A percentile compares a stretch with the other conserved stretches of the same genome.
These are phyloP conservation scores for Chymomyza procnemis DNA, from an alignment of 2,888 invertebrate species.

Conservation along the genomic window DNA sequence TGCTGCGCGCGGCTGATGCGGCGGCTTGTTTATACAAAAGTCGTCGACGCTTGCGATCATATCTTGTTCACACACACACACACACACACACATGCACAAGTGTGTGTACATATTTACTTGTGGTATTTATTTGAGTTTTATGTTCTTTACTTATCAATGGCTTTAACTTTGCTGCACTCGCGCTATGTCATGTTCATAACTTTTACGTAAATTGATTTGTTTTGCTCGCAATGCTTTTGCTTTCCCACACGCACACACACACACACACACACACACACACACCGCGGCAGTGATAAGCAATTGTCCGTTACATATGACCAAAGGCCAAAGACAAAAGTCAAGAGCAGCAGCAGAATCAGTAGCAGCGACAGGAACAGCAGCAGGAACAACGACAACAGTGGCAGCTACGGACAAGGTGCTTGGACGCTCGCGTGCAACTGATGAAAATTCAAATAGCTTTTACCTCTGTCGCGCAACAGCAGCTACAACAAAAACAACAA, in stretches of 20 bases:
- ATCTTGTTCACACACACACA: slow-evolving; percentile 10
- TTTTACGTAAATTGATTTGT: slow-evolving; percentile 61
- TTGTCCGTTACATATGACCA: slow-evolving; percentile 2
- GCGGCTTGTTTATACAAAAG: slow-evolving; percentile 9
- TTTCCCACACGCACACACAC: slow-evolving; percentile 12
- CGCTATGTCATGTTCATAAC: slow-evolving; percentile 4
- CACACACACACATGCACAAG: slow-evolving; percentile 27
- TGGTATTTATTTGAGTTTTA: slow-evolving; percentile 20
- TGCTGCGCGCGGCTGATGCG: slow-evolving; percentile 14
- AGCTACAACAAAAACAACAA: slow-evolving; percentile 22
- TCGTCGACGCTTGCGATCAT: slow-evolving; percentile 14
- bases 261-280: slow-evolving; percentile 8
- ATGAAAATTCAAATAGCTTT: slow-evolving; percentile 11
- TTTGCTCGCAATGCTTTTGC: slow-evolving; percentile 32
- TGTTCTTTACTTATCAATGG: slow-evolving; percentile 50
- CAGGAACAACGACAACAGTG: background rate
- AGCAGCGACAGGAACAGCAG: background rate
- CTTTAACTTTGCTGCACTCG: slow-evolving; percentile 42
- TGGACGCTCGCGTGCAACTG: slow-evolving; percentile 9
- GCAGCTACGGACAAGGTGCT: background rate
- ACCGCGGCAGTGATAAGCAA: slow-evolving; percentile 17
- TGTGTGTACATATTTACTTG: slow-evolving; percentile 14
- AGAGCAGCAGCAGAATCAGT: background rate
- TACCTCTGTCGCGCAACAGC: slow-evolving; percentile 3
- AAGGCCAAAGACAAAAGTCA: background rate